These are phyloP conservation scores for Desmophyllum pertusum DNA, from an alignment of 92 coral and sea anemone species.

Conservation along the genomic window DNA sequence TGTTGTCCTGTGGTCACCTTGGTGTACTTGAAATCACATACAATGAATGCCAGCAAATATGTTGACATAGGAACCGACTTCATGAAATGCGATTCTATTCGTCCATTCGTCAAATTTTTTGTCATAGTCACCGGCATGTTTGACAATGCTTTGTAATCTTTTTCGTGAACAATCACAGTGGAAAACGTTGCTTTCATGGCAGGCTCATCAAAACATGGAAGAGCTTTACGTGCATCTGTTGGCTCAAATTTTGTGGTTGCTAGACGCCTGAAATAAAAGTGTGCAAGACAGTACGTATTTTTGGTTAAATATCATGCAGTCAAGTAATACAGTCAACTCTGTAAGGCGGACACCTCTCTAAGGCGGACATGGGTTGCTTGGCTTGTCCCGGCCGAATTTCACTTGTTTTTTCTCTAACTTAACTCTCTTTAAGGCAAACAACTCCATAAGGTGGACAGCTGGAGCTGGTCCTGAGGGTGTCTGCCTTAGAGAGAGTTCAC, in stretches of 20 bases:
- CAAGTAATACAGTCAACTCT: too few relatives aligned
- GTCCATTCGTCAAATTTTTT: constrained; percentile 45
- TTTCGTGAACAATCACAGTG: constrained; percentile 70
- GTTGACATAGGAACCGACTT: constrained; percentile 96
- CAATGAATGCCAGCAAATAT: constrained; percentile 86
- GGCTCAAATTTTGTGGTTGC: constrained; percentile 91
- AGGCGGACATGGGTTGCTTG: too few relatives aligned
- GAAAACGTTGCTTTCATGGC: constrained; percentile 92
- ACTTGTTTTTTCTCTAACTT: too few relatives aligned
- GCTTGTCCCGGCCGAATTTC: too few relatives aligned
- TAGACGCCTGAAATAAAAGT: constrained; percentile 74
- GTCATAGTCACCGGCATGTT: constrained; percentile 78
- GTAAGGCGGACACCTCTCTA: too few relatives aligned
- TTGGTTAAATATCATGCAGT: too few relatives aligned
- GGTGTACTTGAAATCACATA: constrained; percentile 84
- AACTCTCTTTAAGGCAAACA: too few relatives aligned
- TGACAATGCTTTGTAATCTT: constrained; percentile 76
- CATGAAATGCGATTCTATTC: constrained; percentile 57
- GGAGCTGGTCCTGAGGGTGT: too few relatives aligned
- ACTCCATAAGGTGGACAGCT: too few relatives aligned
- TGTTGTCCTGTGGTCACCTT: constrained; percentile 59
- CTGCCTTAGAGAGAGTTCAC: too few relatives aligned
- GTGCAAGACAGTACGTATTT: too few relatives aligned
- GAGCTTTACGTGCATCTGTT: constrained; percentile 90
- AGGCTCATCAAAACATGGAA: constrained; percentile 93